These are phyloP conservation scores for Maccullochella peelii DNA, from an alignment of 2,113 vertebrate species.

Conservation along the genomic window DNA sequence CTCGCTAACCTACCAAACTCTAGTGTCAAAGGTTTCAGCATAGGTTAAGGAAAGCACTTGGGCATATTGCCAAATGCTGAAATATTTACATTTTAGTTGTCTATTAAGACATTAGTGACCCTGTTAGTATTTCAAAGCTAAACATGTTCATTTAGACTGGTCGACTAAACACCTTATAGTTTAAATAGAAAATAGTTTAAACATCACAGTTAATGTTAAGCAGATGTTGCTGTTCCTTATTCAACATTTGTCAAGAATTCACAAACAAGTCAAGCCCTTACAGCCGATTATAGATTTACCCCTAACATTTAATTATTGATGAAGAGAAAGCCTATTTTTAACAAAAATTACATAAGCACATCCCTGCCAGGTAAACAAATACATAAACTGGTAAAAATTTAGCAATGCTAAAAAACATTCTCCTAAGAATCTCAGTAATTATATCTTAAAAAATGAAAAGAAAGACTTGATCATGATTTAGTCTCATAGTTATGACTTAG, in stretches of 20 bases:
- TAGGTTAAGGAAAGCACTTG: conserved; percentile 31
- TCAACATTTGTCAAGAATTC: conserved; percentile 10
- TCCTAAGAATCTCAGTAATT: background rate
- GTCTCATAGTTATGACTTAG: background rate
- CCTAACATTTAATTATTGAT: background rate
- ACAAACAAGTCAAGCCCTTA: conserved; percentile 17
- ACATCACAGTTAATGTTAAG: background rate
- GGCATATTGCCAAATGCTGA: background rate
- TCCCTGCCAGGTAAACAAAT: background rate
- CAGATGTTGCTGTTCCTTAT: background rate
- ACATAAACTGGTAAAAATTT: background rate
- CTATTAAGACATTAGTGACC: background rate
- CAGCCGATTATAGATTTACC: background rate
- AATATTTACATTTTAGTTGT: conserved; percentile 22
- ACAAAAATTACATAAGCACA: background rate
- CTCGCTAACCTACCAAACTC: conserved; percentile 66
- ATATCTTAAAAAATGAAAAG: background rate
- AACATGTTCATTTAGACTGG: background rate
- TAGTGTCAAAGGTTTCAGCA: conserved; percentile 62
- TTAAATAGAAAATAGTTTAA: background rate
- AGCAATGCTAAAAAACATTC: background rate
- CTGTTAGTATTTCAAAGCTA: background rate
- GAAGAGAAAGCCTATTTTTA: conserved; percentile 15
- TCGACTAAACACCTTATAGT: background rate
- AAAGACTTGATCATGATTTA: background rate